These are phyloP conservation scores for Okamejei kenojei DNA, from an alignment of 2,797 vertebrate genomes.

Conservation along the genomic window DNA sequence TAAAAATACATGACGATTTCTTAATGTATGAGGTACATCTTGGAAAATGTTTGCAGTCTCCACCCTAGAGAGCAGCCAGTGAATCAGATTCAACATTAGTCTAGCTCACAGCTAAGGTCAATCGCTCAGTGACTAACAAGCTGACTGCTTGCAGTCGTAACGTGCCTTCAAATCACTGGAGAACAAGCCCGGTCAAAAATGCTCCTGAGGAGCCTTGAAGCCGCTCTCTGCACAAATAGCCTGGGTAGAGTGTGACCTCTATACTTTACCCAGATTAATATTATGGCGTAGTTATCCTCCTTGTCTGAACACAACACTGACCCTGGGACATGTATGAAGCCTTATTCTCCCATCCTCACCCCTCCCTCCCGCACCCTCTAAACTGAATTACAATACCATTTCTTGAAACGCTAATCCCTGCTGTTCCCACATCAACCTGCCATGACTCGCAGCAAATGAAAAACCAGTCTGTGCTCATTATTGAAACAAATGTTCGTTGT, in stretches of 20 bases:
- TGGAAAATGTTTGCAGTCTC: background rate
- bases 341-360: too few species aligned
- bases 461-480: background rate
- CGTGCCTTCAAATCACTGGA: background rate
- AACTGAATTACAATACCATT: background rate
- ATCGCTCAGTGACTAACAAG: background rate
- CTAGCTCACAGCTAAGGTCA: background rate
- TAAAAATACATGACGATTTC: background rate
- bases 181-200: background rate
- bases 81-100: background rate
- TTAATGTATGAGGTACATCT: background rate
- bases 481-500: background rate
- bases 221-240: too few species aligned
- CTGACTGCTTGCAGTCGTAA: background rate
- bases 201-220: background rate
- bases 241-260: background rate
- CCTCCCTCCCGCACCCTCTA: too few species aligned
- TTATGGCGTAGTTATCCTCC: background rate
- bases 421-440: background rate
- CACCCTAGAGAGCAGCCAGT: background rate
- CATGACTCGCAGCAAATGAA: background rate
- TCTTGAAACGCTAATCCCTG: background rate
- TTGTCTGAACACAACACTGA: background rate
- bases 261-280: background rate
- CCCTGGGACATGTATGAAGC: background rate